A percentile compares a stretch with the other conserved stretches of the same genome.
Conservation (phyloP, 2,113 vertebrate genomes). For the Mirounga angustirostris region DNA sequence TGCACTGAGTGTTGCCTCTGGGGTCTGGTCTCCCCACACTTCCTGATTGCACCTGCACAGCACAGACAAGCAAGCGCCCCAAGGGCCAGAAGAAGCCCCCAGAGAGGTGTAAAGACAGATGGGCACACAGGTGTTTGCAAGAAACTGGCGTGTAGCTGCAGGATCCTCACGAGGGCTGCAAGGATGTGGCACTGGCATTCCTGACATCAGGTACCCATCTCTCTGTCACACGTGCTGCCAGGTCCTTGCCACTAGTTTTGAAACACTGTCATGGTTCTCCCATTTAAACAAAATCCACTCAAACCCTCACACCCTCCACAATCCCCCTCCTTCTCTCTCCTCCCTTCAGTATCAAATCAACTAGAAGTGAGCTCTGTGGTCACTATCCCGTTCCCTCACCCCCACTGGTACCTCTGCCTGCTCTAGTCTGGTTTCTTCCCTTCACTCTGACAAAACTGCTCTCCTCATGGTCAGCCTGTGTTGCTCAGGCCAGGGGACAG, state of each 20-base stretch:
- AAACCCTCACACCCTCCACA: too few relatives aligned
- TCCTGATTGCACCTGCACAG: background rate
- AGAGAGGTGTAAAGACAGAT: background rate
- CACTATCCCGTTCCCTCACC: background rate
- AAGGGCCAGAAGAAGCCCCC: background rate
- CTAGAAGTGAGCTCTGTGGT: background rate
- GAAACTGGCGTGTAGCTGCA: background rate
- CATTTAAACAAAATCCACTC: background rate
- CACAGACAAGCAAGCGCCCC: background rate
- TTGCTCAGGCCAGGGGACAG: rapidly evolving
- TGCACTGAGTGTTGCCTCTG: background rate
- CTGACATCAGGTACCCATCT: background rate
- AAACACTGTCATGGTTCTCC: background rate
- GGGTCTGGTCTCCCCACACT: too few relatives aligned
- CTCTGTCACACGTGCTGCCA: too few relatives aligned
- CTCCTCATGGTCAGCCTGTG: background rate
- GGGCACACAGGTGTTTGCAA: background rate
- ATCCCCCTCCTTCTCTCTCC: background rate
- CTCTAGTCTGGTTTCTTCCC: background rate
- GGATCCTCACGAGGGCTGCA: background rate
- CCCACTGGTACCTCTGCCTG: background rate
- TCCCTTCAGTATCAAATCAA: background rate
- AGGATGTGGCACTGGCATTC: background rate
- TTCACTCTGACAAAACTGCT: background rate
- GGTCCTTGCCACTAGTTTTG: background rate